phyloP scores from a whole-genome alignment of 2,888 invertebrate species.

The Tachina grossa region DNA sequence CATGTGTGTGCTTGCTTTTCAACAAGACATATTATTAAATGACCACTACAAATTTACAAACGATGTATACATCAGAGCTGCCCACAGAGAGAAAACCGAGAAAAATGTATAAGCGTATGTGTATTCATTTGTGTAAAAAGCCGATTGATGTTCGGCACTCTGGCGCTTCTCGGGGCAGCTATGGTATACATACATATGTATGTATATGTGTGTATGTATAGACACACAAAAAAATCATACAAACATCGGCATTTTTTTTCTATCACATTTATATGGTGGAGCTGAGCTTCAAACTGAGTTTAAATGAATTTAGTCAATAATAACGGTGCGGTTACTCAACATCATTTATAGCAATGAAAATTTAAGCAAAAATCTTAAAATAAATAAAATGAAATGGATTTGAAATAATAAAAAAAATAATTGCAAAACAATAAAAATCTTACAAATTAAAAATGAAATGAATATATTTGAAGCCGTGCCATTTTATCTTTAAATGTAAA shows the following conservation, averaged over 20 bases:
- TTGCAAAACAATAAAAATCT: conserved; percentile 6
- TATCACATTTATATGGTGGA: conserved; percentile 29
- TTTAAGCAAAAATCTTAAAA: conserved; percentile 3
- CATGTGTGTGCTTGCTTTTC: conserved; percentile 2
- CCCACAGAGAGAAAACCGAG: too few relatives aligned
- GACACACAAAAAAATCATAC: neutral
- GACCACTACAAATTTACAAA: conserved; percentile 16
- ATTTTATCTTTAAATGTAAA: neutral
- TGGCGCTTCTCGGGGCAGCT: too few relatives aligned
- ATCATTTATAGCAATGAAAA: conserved; percentile 54
- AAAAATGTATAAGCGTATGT: too few relatives aligned
- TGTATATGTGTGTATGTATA: neutral
- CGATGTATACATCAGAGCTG: too few relatives aligned
- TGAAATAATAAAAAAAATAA: conserved; percentile 18
- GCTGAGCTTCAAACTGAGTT: conserved; percentile 52
- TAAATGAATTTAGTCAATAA: conserved; percentile 64
- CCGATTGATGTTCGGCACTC: too few relatives aligned
- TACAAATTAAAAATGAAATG: conserved; percentile 38
- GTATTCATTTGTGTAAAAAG: too few relatives aligned
- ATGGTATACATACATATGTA: neutral
- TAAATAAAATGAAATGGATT: conserved; percentile 33
- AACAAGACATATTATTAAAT: conserved; percentile 12
- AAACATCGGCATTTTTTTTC: conserved; percentile 25
- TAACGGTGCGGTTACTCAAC: conserved; percentile 68
- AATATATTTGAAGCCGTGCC: conserved; percentile 29